phyloP scores from a whole-genome alignment of 2,888 invertebrate genomes.

The Eurytoma adleriae region DNA sequence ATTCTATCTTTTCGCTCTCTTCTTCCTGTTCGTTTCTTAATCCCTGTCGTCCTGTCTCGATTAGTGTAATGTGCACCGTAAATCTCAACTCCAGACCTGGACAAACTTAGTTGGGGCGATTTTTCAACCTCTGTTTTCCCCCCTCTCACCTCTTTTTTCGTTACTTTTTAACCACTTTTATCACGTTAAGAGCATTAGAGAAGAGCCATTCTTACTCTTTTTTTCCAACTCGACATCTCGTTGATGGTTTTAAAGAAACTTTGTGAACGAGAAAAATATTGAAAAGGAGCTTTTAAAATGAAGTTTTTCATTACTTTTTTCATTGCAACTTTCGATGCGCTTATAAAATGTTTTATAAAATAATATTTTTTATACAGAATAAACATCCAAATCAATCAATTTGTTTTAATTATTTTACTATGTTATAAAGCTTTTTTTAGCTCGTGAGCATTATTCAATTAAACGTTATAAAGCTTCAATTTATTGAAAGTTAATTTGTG shows the following conservation, averaged over 20 bases:
- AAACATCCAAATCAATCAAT: too few relatives aligned
- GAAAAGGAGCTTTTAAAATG: not conserved
- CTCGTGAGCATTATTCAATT: too few relatives aligned
- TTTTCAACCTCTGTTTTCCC: slow-evolving; percentile 41
- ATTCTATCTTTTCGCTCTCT: slow-evolving; percentile 8
- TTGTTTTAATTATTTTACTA: too few relatives aligned
- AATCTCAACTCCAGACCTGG: slow-evolving; percentile 38
- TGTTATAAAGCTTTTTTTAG: too few relatives aligned
- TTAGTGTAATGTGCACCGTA: slow-evolving; percentile 51
- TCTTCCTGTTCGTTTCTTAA: slow-evolving; percentile 24
- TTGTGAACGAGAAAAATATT: not conserved
- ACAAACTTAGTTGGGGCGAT: slow-evolving; percentile 52
- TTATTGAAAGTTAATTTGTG: too few relatives aligned
- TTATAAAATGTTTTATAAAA: too few relatives aligned
- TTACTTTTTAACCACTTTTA: slow-evolving; percentile 30
- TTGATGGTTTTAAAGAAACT: not conserved
- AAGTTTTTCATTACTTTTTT: not conserved
- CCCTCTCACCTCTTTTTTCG: slow-evolving; percentile 10
- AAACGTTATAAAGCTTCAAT: too few relatives aligned
- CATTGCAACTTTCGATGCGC: too few relatives aligned
- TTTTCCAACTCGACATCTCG: slow-evolving; percentile 11
- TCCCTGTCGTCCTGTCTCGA: slow-evolving; percentile 52
- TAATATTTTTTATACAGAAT: too few relatives aligned
- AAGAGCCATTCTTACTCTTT: slow-evolving; percentile 3
- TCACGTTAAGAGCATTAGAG: slow-evolving; percentile 46